A percentile compares a stretch with the other conserved stretches of the same genome.
These are phyloP conservation scores for Triops cancriformis DNA, from an alignment of 1,140 invertebrate genomes.

Conservation along the genomic window DNA sequence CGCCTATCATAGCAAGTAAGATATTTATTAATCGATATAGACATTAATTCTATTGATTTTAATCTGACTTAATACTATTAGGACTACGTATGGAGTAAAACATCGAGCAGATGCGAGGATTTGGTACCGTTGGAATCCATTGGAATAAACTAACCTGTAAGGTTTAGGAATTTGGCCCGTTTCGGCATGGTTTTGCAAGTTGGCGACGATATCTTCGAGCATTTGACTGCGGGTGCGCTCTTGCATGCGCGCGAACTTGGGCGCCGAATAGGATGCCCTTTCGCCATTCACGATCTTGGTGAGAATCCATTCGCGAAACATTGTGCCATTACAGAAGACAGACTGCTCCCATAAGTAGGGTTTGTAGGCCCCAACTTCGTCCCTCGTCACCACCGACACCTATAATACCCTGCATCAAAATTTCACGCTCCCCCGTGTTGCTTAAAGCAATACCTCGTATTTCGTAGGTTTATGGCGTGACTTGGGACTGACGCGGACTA, in stretches of 20 bases:
- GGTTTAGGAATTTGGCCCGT: slow-evolving; percentile 93
- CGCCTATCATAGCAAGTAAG: slow-evolving; percentile 40
- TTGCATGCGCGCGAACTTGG: slow-evolving; percentile 92
- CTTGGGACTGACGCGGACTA: slow-evolving; percentile 73
- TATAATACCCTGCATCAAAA: slow-evolving; percentile 29
- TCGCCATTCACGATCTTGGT: slow-evolving; percentile 98
- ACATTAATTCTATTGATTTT: neutral
- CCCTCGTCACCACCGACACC: slow-evolving; percentile 83
- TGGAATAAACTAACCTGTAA: slow-evolving; percentile 54
- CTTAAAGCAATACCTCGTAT: slow-evolving; percentile 59
- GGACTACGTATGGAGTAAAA: too few relatives aligned
- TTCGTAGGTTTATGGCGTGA: slow-evolving; percentile 74
- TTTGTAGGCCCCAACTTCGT: slow-evolving; percentile 95
- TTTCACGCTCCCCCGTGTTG: neutral
- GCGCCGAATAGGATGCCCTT: slow-evolving; percentile 88
- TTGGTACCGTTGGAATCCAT: too few relatives aligned
- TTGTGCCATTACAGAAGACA: slow-evolving; percentile 83
- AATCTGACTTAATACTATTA: too few relatives aligned
- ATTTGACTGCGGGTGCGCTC: slow-evolving; percentile 80
- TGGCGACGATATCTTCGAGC: slow-evolving; percentile 88
- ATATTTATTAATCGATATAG: neutral
- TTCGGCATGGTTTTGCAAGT: slow-evolving; percentile 85
- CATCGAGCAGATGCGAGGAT: too few relatives aligned
- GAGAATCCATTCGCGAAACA: slow-evolving; percentile 85
- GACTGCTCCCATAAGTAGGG: slow-evolving; percentile 90